These are phyloP conservation scores for Drymodes brunneopygia DNA, from an alignment of 2,113 vertebrate species.

Conservation along the genomic window DNA sequence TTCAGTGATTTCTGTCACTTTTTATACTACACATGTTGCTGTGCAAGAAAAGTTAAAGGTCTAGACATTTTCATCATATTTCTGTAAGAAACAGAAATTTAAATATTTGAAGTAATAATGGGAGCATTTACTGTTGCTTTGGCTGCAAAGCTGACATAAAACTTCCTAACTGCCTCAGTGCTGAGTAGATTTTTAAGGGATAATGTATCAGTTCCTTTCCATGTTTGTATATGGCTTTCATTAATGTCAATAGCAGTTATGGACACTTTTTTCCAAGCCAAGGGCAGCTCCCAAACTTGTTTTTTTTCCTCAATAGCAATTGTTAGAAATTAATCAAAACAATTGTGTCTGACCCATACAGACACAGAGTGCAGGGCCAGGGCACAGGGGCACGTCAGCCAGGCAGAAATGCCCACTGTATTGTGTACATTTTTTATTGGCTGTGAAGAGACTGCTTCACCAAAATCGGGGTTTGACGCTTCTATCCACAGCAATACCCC, in stretches of 20 bases:
- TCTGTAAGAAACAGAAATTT: slow-evolving; percentile 58
- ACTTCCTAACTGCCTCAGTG: slow-evolving; percentile 15
- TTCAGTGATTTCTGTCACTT: slow-evolving; percentile 40
- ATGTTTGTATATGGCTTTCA: neutral
- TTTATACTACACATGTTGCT: slow-evolving; percentile 26
- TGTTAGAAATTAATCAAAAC: neutral
- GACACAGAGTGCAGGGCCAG: rapidly evolving
- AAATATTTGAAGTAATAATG: slow-evolving; percentile 62
- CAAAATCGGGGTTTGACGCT: neutral
- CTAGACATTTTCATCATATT: slow-evolving; percentile 46
- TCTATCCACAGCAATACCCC: neutral
- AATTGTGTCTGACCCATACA: neutral
- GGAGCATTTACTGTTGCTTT: slow-evolving; percentile 48
- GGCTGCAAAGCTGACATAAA: slow-evolving; percentile 54
- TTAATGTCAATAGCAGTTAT: neutral
- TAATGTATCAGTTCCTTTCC: slow-evolving; percentile 25
- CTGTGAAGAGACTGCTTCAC: neutral
- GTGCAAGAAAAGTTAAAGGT: slow-evolving; percentile 37
- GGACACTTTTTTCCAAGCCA: neutral
- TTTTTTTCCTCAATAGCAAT: neutral
- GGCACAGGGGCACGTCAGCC: neutral
- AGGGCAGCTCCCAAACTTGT: neutral
- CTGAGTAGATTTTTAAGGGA: slow-evolving; percentile 23
- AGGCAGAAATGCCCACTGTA: neutral
- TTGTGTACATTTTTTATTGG: neutral